Conservation (phyloP, 2,797 vertebrate genomes). For the Propithecus perrieri region DNA sequence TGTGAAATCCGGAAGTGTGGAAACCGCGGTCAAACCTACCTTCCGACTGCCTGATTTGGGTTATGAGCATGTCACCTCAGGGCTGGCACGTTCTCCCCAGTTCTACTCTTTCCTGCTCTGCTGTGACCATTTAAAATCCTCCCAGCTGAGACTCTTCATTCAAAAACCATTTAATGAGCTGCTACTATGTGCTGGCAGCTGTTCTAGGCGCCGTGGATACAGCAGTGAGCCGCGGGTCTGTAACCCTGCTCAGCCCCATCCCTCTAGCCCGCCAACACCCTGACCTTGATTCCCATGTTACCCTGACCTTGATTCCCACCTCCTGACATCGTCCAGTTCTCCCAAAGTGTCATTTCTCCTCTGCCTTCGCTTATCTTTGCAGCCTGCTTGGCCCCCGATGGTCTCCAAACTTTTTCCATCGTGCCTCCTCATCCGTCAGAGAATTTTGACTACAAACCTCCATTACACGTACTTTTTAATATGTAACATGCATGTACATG, state of each 20-base stretch:
- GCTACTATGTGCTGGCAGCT: not conserved
- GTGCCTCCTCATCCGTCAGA: not conserved
- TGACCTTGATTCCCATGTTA: not conserved
- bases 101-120: not conserved
- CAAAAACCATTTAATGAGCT: not conserved
- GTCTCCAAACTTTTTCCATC: not conserved
- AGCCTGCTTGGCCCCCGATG: accelerated
- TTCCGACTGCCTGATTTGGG: not conserved
- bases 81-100: not conserved
- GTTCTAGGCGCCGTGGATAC: not conserved
- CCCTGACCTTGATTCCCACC: not conserved
- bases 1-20: not conserved
- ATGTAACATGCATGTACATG: not conserved
- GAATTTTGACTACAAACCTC: not conserved
- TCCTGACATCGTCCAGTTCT: not conserved
- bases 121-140: not conserved
- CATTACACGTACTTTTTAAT: not conserved
- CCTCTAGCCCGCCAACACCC: not conserved
- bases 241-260: accelerated
- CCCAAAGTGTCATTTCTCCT: not conserved
- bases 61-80: accelerated
- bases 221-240: accelerated
- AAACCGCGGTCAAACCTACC: not conserved
- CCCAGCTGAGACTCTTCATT: not conserved
- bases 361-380: not conserved